Conservation (phyloP, 2,113 vertebrate genomes). For the Dissostichus mawsoni region DNA sequence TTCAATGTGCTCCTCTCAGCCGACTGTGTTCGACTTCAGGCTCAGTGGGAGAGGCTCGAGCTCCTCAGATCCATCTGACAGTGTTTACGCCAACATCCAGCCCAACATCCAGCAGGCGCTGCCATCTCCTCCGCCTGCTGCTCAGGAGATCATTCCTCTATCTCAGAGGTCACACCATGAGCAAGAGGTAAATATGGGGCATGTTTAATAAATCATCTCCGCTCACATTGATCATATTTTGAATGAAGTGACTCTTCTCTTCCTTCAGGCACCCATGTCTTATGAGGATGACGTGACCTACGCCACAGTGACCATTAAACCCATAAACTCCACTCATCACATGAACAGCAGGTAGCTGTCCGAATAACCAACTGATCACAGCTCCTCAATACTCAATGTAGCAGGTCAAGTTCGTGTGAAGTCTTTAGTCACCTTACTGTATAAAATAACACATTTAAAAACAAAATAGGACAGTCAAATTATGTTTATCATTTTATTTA, state of each 20-base stretch:
- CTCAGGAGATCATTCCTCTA: not conserved
- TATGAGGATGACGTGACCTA: conserved; percentile 54
- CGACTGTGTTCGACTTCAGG: not conserved
- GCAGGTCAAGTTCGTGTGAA: not conserved
- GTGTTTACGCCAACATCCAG: conserved; percentile 51
- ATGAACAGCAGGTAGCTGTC: conserved; percentile 34
- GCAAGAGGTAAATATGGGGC: conserved; percentile 18
- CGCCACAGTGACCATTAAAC: conserved; percentile 54
- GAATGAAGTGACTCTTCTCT: not conserved
- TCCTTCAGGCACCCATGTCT: conserved; percentile 15
- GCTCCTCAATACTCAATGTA: not conserved
- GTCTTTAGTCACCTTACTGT: not conserved
- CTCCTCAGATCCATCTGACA: conserved; percentile 14
- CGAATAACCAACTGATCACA: not conserved
- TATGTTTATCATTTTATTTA: too few relatives aligned
- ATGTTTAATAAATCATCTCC: not conserved
- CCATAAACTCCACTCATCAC: conserved; percentile 5
- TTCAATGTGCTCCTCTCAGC: conserved; percentile 1
- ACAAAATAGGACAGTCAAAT: not conserved
- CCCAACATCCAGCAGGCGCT: conserved; percentile 24
- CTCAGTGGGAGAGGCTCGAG: not conserved
- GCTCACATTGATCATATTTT: not conserved
- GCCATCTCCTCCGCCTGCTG: not conserved
- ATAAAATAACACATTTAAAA: not conserved
- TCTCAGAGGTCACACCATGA: not conserved